Evolutionary conservation across 2,797 vertebrate genomes (phyloP).

Genomic region (Crocidura indochinensis): DNA sequence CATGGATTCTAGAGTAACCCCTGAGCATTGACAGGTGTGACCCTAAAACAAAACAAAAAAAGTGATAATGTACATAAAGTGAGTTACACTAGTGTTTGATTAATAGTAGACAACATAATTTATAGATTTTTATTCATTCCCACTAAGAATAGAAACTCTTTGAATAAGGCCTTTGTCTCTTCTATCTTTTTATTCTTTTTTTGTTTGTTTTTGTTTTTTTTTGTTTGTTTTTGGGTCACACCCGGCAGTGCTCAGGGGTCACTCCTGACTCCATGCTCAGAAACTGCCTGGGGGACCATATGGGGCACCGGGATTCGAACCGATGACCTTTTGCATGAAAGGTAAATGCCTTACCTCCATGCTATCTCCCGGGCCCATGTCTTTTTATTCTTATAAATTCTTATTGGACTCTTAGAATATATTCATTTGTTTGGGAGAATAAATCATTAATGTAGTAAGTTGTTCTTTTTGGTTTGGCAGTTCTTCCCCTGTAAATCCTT

Average conservation of each 20-base stretch:
- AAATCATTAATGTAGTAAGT: slow-evolving; percentile 48
- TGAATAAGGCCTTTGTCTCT: slow-evolving; percentile 54
- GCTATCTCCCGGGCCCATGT: too few species aligned
- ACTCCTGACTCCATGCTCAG: too few species aligned
- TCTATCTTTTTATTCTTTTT: slow-evolving; percentile 47
- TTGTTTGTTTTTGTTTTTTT: too few species aligned
- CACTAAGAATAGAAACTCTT: neutral
- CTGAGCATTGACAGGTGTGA: too few species aligned
- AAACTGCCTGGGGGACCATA: too few species aligned
- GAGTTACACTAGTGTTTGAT: slow-evolving; percentile 39
- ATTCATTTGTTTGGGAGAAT: slow-evolving; percentile 41
- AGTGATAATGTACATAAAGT: slow-evolving; percentile 32
- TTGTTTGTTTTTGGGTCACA: too few species aligned
- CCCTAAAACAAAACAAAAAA: neutral
- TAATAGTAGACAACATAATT: slow-evolving; percentile 54
- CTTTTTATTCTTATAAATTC: slow-evolving; percentile 44
- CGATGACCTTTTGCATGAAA: too few species aligned
- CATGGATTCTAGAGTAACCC: too few species aligned
- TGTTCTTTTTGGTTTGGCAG: slow-evolving; percentile 32
- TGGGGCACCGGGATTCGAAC: too few species aligned
- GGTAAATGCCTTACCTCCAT: too few species aligned
- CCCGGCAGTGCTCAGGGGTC: too few species aligned
- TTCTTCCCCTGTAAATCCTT: slow-evolving; percentile 52
- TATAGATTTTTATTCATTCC: slow-evolving; percentile 49
- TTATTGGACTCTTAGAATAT: slow-evolving; percentile 13